Base-by-base conservation (phyloP, 2,888 invertebrate species). In the Sturmia bella region DNA sequence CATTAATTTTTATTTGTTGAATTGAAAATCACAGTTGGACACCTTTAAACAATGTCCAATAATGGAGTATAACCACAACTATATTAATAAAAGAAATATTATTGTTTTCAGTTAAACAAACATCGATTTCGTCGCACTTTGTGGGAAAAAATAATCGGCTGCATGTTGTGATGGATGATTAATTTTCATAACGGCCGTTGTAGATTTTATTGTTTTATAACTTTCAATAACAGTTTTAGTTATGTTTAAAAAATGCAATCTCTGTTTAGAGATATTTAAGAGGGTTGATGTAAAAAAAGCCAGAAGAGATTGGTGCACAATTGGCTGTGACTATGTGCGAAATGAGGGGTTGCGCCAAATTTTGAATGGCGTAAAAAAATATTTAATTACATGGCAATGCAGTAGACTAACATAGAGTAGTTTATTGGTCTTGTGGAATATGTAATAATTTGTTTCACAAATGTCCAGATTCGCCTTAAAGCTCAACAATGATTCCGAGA, bases 1-100 rank as follows among this genome's bases (percentile, higher is more conserved):
- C 70, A 82, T 78, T 66, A 78, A 24, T 70, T 59, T 82, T 82
- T 66, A 80, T 78, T 79, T 63, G 63, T 77, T 77, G 61, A 63
- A 84, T 83, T 73, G 82, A 70, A 77, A 81, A 75, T 64, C 84
- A 48, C 84, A 74, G 84, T 81, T 81, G 84, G 84, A 81, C 79
- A 83, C 77, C 79, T 79, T 45, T 0, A 59, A 54, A 78, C 80
- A 82, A 84, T 70, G 32, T 52, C 66, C 45, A 76, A 63, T 76
- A 76, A 76, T 69, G 59, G 59, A 59, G 56, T 24, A 45, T 50
- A 59, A 70, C 52, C 72, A 76, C 54, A 72, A 50, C 12, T n/a
- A 27, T 41, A 76, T 21, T n/a, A 52, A 61, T 11, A 52, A 68
- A 43, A 66, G 56, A 43, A 76, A 32, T 68, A 54, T 32, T 52